Evolutionary conservation across 2,888 invertebrate species (phyloP).

Genomic region (Villa cingulata): DNA sequence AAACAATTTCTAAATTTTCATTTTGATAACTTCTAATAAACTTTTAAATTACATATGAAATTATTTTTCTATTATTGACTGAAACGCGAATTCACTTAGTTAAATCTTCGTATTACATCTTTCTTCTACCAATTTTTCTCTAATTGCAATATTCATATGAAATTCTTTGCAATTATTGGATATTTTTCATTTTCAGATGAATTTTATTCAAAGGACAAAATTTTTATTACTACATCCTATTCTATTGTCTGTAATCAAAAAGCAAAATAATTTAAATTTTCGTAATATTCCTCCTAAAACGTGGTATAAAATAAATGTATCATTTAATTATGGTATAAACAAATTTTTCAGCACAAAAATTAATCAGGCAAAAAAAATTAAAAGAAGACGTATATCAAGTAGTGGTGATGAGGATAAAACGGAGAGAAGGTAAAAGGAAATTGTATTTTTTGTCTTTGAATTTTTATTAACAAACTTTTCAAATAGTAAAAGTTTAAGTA

Average conservation of each 20-base stretch:
- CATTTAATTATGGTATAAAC: constrained; percentile 4
- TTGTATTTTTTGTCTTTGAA: not conserved
- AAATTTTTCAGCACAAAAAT: constrained; percentile 15
- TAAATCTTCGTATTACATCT: too few species aligned
- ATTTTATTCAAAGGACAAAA: not conserved
- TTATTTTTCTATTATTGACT: too few species aligned
- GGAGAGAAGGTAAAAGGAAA: constrained; percentile 7
- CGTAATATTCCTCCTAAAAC: not conserved
- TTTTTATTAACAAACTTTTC: not conserved
- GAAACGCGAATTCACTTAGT: too few species aligned
- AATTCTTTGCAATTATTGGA: too few species aligned
- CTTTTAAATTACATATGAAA: too few species aligned
- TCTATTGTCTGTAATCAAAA: not conserved
- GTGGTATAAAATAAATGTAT: not conserved
- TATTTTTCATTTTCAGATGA: not conserved
- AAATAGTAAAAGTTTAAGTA: not conserved
- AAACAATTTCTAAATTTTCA: too few species aligned
- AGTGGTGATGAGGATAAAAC: constrained; percentile 27
- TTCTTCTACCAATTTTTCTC: too few species aligned
- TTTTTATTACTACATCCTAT: not conserved
- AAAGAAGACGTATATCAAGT: constrained; percentile 24
- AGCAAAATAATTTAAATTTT: not conserved
- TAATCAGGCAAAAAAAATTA: constrained; percentile 12
- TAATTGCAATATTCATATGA: too few species aligned
- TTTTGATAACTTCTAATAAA: too few species aligned